Evolutionary conservation across 2,113 vertebrate species (phyloP).

Genomic region (Rattus rattus): DNA sequence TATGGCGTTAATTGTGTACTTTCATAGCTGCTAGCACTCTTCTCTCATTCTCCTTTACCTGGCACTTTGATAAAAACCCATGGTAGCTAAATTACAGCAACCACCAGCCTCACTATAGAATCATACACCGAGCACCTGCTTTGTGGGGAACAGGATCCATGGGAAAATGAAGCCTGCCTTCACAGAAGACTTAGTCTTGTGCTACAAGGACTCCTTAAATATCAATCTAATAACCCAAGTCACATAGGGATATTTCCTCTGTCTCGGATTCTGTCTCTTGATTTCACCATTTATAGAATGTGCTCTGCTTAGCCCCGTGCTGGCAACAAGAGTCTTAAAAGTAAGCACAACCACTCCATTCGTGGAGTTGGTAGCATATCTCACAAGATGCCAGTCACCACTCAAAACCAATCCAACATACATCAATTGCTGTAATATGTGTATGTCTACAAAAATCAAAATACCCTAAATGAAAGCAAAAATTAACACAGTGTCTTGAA

Average conservation of each 20-base stretch:
- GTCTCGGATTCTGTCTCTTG: neutral
- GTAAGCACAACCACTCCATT: neutral
- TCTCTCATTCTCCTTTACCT: neutral
- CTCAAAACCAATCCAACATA: neutral
- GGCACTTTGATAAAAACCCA: neutral
- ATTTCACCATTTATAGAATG: neutral
- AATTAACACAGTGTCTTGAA: neutral
- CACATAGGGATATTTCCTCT: neutral
- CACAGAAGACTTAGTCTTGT: neutral
- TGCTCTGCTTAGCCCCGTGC: neutral
- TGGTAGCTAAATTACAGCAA: constrained; percentile 2
- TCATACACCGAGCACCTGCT: neutral
- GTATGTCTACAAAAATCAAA: constrained; percentile 31
- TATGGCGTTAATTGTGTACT: neutral
- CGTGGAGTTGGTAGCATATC: neutral
- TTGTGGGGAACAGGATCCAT: neutral
- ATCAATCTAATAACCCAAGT: neutral
- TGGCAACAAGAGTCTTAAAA: neutral
- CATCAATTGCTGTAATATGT: neutral
- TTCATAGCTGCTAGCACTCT: neutral
- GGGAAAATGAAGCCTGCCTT: neutral
- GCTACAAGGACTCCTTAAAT: neutral
- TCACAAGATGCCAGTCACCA: neutral
- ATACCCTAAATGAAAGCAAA: constrained; percentile 9
- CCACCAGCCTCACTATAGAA: neutral